Conservation (phyloP, 1,140 invertebrate species). For the Ruditapes philippinarum region DNA sequence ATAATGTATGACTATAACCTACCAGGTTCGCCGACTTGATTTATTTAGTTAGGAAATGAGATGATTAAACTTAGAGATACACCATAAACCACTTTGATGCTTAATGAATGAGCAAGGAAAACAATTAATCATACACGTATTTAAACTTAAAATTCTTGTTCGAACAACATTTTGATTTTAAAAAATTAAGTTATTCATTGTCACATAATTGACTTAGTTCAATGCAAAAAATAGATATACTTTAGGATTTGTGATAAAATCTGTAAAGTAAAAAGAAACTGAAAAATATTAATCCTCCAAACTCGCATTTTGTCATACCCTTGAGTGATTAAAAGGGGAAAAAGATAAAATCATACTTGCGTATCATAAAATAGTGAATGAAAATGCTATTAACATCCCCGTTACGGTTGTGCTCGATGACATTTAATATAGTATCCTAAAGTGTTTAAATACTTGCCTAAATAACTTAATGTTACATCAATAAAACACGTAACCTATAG, state of each 20-base stretch:
- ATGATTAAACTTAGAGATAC: no score
- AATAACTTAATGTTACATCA: background rate
- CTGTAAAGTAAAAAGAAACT: background rate
- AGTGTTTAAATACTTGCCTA: background rate
- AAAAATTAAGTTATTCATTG: no score
- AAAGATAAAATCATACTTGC: background rate
- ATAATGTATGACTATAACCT: no score
- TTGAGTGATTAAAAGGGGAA: background rate
- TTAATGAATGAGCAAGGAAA: no score
- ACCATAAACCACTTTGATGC: no score
- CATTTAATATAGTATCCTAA: no score
- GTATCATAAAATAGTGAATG: slow-evolving; percentile 4
- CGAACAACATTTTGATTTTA: no score
- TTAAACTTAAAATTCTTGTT: no score
- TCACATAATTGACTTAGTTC: no score
- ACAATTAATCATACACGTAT: no score
- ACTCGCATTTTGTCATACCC: background rate
- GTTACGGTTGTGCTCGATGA: background rate
- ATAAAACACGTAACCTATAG: background rate
- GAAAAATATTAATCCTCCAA: background rate
- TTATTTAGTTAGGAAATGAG: no score
- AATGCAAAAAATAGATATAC: background rate
- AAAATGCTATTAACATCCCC: background rate
- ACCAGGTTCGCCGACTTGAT: no score
- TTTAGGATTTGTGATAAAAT: background rate